These are phyloP conservation scores for Eulemur coronatus DNA, from an alignment of 2,797 vertebrate species.

Conservation along the genomic window DNA sequence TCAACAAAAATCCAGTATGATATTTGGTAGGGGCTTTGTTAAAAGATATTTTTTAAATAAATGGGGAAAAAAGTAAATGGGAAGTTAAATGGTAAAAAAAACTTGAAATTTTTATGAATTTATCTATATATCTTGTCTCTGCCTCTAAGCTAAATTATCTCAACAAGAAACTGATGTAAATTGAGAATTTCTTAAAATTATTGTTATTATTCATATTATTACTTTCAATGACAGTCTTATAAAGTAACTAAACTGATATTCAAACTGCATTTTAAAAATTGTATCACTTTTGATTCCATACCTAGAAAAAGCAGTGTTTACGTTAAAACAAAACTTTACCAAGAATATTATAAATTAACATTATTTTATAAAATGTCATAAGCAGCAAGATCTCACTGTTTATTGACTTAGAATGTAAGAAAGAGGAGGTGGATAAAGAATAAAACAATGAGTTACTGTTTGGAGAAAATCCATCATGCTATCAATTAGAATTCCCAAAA, in stretches of 20 bases:
- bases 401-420: not conserved
- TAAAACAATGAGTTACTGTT: not conserved
- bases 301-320: not conserved
- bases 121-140: not conserved
- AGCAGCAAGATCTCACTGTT: not conserved
- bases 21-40: not conserved
- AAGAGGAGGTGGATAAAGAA: not conserved
- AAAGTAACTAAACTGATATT: not conserved
- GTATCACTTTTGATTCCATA: not conserved
- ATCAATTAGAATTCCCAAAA: not conserved
- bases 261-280: not conserved
- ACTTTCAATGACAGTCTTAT: not conserved
- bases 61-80: not conserved
- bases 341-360: not conserved
- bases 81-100: not conserved
- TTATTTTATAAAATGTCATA: not conserved
- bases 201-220: not conserved
- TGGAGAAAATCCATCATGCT: not conserved
- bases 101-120: not conserved
- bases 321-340: not conserved
- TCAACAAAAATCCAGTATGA: not conserved
- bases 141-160: not conserved
- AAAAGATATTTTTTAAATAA: conserved; percentile 32
- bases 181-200: not conserved
- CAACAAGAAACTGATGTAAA: not conserved